phyloP scores from a whole-genome alignment of 2,113 vertebrate species.

The Ivindomyrus marchei region DNA sequence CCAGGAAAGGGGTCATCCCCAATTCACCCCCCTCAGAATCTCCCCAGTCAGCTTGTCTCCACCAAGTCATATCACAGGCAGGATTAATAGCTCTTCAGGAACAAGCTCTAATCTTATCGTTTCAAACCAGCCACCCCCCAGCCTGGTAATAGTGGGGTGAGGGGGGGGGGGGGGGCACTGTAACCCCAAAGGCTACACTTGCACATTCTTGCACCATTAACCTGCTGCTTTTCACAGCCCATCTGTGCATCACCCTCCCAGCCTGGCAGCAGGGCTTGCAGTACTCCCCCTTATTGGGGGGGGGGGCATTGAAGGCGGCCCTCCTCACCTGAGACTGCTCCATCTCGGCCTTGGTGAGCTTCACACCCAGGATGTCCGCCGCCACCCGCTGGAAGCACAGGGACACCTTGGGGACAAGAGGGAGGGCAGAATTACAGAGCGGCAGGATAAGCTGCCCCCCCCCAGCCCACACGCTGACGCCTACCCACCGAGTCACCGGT shows the following conservation, averaged over 20 bases:
- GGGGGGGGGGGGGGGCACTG: slow-evolving; percentile 31
- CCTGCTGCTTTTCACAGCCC: slow-evolving; percentile 44
- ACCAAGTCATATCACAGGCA: slow-evolving; percentile 50
- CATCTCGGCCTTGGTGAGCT: slow-evolving; percentile 96
- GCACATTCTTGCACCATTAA: slow-evolving; percentile 51
- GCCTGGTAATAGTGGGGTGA: slow-evolving; percentile 38
- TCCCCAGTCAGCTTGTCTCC: slow-evolving; percentile 59
- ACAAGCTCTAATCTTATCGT: slow-evolving; percentile 55
- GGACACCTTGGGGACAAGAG: slow-evolving; percentile 72
- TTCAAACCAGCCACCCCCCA: slow-evolving; percentile 38
- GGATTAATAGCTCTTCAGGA: slow-evolving; percentile 59
- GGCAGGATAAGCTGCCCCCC: slow-evolving; percentile 4
- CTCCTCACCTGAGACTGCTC: slow-evolving; percentile 93
- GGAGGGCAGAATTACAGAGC: slow-evolving; percentile 44
- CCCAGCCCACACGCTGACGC: background rate
- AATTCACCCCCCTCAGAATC: background rate
- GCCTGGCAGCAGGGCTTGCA: too few relatives aligned
- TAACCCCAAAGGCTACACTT: slow-evolving; percentile 40
- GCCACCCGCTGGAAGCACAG: slow-evolving; percentile 96
- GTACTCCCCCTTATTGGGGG: background rate
- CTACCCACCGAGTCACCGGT: slow-evolving; percentile 90
- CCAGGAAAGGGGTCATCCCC: slow-evolving; percentile 4
- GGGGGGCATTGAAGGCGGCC: background rate
- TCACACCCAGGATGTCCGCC: slow-evolving; percentile 92
- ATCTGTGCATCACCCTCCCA: background rate